phyloP scores from a whole-genome alignment of 2,888 invertebrate genomes.

The Cataglyphis rosenhaueri region DNA sequence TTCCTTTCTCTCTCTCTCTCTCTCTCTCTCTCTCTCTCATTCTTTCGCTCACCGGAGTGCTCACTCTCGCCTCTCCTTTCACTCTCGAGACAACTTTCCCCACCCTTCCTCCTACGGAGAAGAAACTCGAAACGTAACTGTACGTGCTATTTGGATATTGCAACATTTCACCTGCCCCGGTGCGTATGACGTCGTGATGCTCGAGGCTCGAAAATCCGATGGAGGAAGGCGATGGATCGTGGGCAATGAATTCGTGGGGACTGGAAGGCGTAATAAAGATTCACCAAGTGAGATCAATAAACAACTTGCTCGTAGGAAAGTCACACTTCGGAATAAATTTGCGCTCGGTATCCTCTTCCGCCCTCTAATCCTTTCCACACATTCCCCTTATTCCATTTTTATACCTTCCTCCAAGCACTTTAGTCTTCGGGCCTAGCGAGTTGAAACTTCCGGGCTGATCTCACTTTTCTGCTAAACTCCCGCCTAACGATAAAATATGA shows the following conservation, averaged over 20 bases:
- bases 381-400: constrained; percentile 5
- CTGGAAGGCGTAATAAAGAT: constrained; percentile 27
- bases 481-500: constrained; percentile 50
- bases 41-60: constrained; percentile 53
- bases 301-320: constrained; percentile 61
- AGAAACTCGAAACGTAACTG: constrained; percentile 59
- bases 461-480: constrained; percentile 63
- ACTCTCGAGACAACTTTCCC: constrained; percentile 64
- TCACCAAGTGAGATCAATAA: constrained; percentile 68
- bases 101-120: constrained; percentile 50
- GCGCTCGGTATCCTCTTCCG: constrained; percentile 39
- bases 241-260: not conserved
- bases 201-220: constrained; percentile 24
- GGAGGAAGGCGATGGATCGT: not conserved
- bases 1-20: constrained; percentile 19
- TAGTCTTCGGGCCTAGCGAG: constrained; percentile 53
- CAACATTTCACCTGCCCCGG: constrained; percentile 81
- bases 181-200: constrained; percentile 46
- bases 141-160: constrained; percentile 80
- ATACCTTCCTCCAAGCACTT: not conserved
- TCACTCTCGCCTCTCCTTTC: constrained; percentile 59
- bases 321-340: constrained; percentile 64
- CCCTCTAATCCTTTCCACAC: constrained; percentile 1
- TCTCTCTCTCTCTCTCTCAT: constrained; percentile 20
- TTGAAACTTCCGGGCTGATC: constrained; percentile 68